Evolutionary conservation across 2,113 vertebrate species (phyloP), one percentile per base, ranked within the genome.

Genomic region (Craseonycteris thonglongyai): DNA sequence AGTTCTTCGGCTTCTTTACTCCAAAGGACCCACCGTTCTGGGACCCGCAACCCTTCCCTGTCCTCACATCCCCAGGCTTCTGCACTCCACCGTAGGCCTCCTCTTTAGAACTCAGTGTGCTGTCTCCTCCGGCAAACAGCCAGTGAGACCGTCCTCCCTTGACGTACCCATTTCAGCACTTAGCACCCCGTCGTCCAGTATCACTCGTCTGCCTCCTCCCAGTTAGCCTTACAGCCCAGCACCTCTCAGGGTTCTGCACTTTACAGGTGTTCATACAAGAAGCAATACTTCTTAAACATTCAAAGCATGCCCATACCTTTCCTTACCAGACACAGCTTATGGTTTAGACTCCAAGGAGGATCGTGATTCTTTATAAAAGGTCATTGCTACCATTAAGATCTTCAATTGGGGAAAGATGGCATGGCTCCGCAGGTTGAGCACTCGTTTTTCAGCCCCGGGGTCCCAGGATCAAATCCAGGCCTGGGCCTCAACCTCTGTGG

Each of bases 61-160:
- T 61, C 40, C 75, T 24, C 24, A 35, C 2, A 54, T 7, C 18
- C 28, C 3, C 15, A 21, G 2, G 19, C 45, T 13, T 74, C 38
- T 75, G 3, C 12, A 10, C 18, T 45, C 56, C 28, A 1, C 28
- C 12, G 18, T 3, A 1, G 2, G 16, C 6, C 6, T 47, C 30
- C 4, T 33, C 47, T 51, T 35, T 4, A 35, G 30, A 58, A 76
- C 30, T 30, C 58, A 84, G 12, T 8, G 0, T 12, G 6, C 42
- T 69, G 7, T 26, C 45, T 65, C 33, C 40, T 56, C 26, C 63
- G 19, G 51, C 66, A 12, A 14, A 42, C 0, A 63, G 24, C 9
- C 0, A 21, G n/a, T 7, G 16, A 56, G 35, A 56, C 12, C 12
- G 6, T 10, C 6, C 15, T 66, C 22, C 24, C 15, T 28, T 28